These are phyloP conservation scores for Lasioglossum malachurum DNA, from an alignment of 2,888 invertebrate species.

Conservation along the genomic window DNA sequence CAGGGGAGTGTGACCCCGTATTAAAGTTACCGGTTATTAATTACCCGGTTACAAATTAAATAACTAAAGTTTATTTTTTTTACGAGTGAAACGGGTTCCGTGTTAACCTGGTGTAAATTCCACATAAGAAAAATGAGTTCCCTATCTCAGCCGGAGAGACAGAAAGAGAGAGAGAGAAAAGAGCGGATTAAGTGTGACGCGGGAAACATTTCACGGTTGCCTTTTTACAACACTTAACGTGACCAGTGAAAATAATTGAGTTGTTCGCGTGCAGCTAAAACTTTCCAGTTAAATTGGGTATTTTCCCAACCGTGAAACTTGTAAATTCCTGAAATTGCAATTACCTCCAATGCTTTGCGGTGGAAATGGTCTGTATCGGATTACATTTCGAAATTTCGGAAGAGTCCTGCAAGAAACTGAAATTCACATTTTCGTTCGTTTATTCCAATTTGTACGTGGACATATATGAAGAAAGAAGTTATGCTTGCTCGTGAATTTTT, in stretches of 20 bases:
- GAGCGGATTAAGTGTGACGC: constrained; percentile 40
- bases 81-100: background rate
- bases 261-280: constrained; percentile 47
- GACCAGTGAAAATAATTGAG: constrained; percentile 50
- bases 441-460: background rate
- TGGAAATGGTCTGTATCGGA: background rate
- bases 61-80: background rate
- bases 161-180: background rate
- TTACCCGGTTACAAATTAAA: constrained; percentile 33
- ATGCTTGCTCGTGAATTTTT: background rate
- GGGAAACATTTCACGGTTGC: constrained; percentile 38
- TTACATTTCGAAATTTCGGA: background rate
- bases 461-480: background rate
- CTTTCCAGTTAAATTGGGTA: constrained; percentile 50
- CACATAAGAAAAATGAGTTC: constrained; percentile 35
- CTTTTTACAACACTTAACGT: constrained; percentile 43
- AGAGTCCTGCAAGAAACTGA: background rate
- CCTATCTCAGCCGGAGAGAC: background rate
- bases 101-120: background rate
- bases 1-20: background rate
- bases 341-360: background rate
- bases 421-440: background rate
- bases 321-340: background rate
- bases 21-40: constrained; percentile 37
- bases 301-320: constrained; percentile 24